Percentiles rank a stretch among this genome's conserved stretches.
Conservation (phyloP, 2,113 vertebrate genomes). For the Sialia sialis region DNA sequence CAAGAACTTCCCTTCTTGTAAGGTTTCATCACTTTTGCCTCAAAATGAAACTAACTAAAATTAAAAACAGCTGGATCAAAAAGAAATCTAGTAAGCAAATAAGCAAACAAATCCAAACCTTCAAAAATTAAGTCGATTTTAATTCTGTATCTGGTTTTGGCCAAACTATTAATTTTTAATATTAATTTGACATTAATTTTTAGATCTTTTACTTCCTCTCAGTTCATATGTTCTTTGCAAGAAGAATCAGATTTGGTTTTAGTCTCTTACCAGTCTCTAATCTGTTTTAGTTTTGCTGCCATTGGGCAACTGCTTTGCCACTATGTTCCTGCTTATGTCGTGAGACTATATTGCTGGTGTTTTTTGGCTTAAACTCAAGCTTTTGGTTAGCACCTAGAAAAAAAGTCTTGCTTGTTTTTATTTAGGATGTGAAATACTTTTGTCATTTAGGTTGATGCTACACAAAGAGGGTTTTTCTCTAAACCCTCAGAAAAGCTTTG, state of each 20-base stretch:
- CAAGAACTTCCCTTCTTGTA: constrained; percentile 58
- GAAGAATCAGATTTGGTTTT: neutral
- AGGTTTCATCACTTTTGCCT: constrained; percentile 37
- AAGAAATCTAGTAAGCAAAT: constrained; percentile 9
- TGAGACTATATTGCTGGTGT: neutral
- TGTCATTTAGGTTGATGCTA: neutral
- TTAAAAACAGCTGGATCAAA: constrained; percentile 4
- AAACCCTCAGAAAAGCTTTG: neutral
- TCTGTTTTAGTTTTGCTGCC: neutral
- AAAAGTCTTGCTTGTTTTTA: neutral
- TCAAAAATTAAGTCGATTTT: neutral
- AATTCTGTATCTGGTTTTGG: neutral
- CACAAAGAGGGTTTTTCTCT: neutral
- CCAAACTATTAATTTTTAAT: neutral
- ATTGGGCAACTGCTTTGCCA: neutral
- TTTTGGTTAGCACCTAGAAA: neutral
- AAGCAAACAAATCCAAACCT: neutral
- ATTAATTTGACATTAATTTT: neutral
- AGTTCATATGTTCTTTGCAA: neutral
- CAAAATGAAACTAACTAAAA: constrained; percentile 38
- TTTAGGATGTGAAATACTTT: neutral
- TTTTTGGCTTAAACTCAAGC: neutral
- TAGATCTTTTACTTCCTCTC: neutral
- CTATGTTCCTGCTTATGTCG: neutral
- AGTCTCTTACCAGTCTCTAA: neutral